Evolutionary conservation across 2,888 invertebrate species (phyloP).

Genomic region (Cheilosia vulpina): DNA sequence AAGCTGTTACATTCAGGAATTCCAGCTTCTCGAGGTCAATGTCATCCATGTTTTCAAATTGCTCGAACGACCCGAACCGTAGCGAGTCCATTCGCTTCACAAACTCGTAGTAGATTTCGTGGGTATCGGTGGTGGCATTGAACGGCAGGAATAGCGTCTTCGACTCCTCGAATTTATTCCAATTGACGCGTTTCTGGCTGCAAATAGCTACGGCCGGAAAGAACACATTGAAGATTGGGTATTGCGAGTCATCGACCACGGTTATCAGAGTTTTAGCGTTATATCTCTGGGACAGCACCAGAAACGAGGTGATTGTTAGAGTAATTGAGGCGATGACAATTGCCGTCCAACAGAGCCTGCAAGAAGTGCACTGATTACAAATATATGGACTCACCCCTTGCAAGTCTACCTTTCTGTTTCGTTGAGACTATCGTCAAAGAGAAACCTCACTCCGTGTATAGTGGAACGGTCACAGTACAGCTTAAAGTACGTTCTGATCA

Average conservation of each 20-base stretch:
- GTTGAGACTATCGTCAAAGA: constrained; percentile 79
- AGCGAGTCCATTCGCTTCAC: constrained; percentile 79
- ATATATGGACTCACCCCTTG: too few relatives aligned
- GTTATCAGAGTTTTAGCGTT: constrained; percentile 79
- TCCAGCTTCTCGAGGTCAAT: constrained; percentile 79
- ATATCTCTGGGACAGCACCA: constrained; percentile 76
- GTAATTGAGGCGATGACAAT: constrained; percentile 78
- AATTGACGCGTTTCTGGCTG: constrained; percentile 81
- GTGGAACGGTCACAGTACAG: constrained; percentile 80
- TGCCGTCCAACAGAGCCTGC: constrained; percentile 80
- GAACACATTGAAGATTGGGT: constrained; percentile 80
- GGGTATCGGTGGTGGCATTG: constrained; percentile 76
- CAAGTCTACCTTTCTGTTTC: constrained; percentile 79
- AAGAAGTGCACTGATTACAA: not conserved
- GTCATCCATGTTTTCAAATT: constrained; percentile 78
- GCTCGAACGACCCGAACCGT: constrained; percentile 80
- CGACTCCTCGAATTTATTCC: constrained; percentile 79
- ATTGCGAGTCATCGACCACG: constrained; percentile 82
- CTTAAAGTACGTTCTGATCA: constrained; percentile 78
- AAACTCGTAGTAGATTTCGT: constrained; percentile 77
- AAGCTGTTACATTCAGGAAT: constrained; percentile 78
- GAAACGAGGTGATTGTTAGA: constrained; percentile 77
- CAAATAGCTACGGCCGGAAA: constrained; percentile 82
- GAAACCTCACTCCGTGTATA: constrained; percentile 81
- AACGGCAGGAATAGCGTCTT: constrained; percentile 78